Evolutionary conservation across 1,140 invertebrate genomes (phyloP).

Genomic region (Muscidifurax raptorellus): DNA sequence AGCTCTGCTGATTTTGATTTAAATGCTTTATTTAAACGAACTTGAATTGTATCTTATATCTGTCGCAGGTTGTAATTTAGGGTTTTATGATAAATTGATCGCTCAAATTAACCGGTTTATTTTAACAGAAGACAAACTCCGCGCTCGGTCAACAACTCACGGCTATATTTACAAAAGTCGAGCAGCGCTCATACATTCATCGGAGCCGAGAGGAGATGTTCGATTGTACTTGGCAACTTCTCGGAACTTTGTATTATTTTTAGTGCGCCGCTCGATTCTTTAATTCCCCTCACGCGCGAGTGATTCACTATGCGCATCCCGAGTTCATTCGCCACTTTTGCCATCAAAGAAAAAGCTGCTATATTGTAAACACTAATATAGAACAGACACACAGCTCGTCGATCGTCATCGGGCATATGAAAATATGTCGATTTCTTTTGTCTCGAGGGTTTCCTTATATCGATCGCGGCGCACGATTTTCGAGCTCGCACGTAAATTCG

Average conservation of each 20-base stretch:
- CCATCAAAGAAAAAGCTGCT: neutral
- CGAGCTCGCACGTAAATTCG: neutral
- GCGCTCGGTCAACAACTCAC: neutral
- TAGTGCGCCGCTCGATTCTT: neutral
- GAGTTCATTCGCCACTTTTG: neutral
- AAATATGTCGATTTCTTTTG: neutral
- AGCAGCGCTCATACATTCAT: neutral
- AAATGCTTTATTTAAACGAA: too few relatives aligned
- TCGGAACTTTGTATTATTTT: neutral
- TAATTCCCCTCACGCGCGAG: too few relatives aligned
- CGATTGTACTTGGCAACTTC: constrained; percentile 1
- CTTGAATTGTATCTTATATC: too few relatives aligned
- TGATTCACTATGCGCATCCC: neutral
- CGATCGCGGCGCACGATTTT: neutral
- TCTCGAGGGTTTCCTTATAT: neutral
- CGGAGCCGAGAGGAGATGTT: neutral
- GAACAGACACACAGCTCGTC: too few relatives aligned
- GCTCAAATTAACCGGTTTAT: neutral
- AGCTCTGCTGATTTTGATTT: too few relatives aligned
- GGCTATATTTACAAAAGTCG: neutral
- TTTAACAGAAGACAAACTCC: neutral
- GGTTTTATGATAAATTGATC: neutral
- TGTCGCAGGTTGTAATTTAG: too few relatives aligned
- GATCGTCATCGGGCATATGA: neutral
- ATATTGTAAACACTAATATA: neutral